phyloP scores from a whole-genome alignment of 1,140 invertebrate species.

The Zaprionus davidi region DNA sequence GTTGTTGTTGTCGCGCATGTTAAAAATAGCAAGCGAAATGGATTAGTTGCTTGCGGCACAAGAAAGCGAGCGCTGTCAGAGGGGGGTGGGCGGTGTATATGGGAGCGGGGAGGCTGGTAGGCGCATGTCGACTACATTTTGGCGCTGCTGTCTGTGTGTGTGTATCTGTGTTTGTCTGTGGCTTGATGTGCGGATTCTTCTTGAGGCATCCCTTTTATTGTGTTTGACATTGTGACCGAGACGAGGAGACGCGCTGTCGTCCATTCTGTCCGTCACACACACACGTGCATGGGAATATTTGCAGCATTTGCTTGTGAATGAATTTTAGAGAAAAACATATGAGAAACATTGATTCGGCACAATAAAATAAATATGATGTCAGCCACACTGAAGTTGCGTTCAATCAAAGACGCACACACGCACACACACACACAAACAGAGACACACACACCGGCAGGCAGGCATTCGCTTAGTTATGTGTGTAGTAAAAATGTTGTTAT shows the following conservation, averaged over 20 bases:
- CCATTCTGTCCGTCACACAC: neutral
- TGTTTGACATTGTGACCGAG: slow-evolving; percentile 75
- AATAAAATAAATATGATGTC: slow-evolving; percentile 77
- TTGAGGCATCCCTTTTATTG: slow-evolving; percentile 21
- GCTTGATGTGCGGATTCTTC: slow-evolving; percentile 23
- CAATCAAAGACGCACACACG: slow-evolving; percentile 13
- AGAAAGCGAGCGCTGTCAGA: slow-evolving; percentile 27
- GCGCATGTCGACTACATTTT: slow-evolving; percentile 57
- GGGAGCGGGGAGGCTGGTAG: slow-evolving; percentile 34
- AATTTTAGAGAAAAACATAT: slow-evolving; percentile 60
- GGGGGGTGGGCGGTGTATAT: slow-evolving; percentile 8
- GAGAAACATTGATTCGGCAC: slow-evolving; percentile 51
- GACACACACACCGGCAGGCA: neutral
- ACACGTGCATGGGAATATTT: neutral
- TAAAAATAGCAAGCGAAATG: slow-evolving; percentile 79
- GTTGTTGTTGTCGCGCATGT: slow-evolving; percentile 63
- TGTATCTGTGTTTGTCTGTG: slow-evolving; percentile 25
- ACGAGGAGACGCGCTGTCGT: slow-evolving; percentile 24
- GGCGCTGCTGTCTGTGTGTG: slow-evolving; percentile 6
- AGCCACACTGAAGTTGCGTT: slow-evolving; percentile 55
- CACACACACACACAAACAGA: slow-evolving; percentile 3
- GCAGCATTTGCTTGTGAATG: slow-evolving; percentile 50
- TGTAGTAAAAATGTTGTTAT: slow-evolving; percentile 31
- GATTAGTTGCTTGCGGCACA: slow-evolving; percentile 63
- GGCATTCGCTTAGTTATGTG: neutral